A percentile compares a stretch with the other conserved stretches of the same genome.
phyloP scores from a whole-genome alignment of 2,797 vertebrate genomes.

The Pyrrhura leucotis region DNA sequence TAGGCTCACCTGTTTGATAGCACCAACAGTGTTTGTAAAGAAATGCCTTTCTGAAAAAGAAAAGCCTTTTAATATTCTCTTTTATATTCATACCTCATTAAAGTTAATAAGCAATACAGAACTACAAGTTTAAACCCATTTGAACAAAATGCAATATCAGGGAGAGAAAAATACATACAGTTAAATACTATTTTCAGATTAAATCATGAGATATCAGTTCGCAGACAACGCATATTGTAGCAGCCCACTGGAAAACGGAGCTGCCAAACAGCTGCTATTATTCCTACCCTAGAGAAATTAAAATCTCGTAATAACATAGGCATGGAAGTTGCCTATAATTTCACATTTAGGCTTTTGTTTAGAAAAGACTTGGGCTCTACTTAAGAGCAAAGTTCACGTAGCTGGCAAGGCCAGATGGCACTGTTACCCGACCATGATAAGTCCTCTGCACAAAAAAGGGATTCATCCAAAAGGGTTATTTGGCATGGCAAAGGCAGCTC shows the following conservation, averaged over 20 bases:
- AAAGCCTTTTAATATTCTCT: slow-evolving; percentile 27
- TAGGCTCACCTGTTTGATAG: slow-evolving; percentile 11
- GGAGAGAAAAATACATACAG: not conserved
- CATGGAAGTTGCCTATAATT: slow-evolving; percentile 72
- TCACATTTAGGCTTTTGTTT: slow-evolving; percentile 78
- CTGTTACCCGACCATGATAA: slow-evolving; percentile 65
- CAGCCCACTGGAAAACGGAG: slow-evolving; percentile 48
- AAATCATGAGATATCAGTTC: slow-evolving; percentile 44
- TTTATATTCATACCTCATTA: slow-evolving; percentile 34
- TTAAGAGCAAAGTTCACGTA: slow-evolving; percentile 77
- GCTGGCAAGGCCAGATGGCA: slow-evolving; percentile 70
- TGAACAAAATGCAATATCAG: not conserved
- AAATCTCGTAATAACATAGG: slow-evolving; percentile 79
- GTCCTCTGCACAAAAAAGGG: slow-evolving; percentile 71
- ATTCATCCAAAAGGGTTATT: slow-evolving; percentile 74
- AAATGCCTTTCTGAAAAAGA: not conserved
- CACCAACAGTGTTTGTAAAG: not conserved
- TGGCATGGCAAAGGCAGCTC: slow-evolving; percentile 54
- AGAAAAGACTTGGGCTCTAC: slow-evolving; percentile 54
- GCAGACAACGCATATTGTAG: not conserved
- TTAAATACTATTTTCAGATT: slow-evolving; percentile 27
- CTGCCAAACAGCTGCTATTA: slow-evolving; percentile 62
- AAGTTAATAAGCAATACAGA: slow-evolving; percentile 29
- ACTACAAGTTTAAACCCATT: slow-evolving; percentile 20
- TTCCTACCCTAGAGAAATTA: slow-evolving; percentile 66